Base-by-base conservation (phyloP, 2,888 invertebrate species). In the Cactoblastis cactorum region DNA sequence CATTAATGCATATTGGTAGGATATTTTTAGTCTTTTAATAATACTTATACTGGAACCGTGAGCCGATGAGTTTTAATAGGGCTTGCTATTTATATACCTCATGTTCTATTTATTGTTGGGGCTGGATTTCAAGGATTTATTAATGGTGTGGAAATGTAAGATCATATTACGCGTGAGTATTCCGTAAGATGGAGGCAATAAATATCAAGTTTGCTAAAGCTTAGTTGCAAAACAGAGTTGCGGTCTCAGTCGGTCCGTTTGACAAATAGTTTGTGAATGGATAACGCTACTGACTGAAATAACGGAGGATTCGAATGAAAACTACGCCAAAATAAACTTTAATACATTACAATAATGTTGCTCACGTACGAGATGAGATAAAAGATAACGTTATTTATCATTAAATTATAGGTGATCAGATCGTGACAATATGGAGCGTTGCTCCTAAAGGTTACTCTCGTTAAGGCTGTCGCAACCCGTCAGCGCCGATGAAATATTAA, bases 371-470 rank as follows among this genome's bases (percentile, higher is more conserved):
- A 65, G 62, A 63, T 65, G 61, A 77, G 80, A 80, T 77, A 83
- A 82, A 75, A 71, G 71, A 69, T 74, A 74, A 59, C 60, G 70
- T 74, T 70, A 82, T 86, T 83, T 80, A 80, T 80, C 77, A 81
- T 69, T 69, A 71, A 67, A 76, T 71, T 74, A 69, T 59, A 72
- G 67, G 68, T 73, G 82, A 83, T 85, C 74, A 65, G 68, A 69
- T 80, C 86, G 82, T 85, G 83, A 86, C 86, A 86, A 84, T 87
- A 77, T 82, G 70, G 80, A 82, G 77, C 82, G 79, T 69, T 72
- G 77, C 78, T 79, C 70, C 63, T 78, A 88, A 89, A 89, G 88
- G 88, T 88, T 86, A 86, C 78, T 74, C 87, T 86, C 78, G 83
- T 88, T 87, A 86, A 68, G 61, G 54, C 66, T 87, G 80, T 80